Conservation (phyloP, 2,888 invertebrate genomes). For the Stenodema calcarata region DNA sequence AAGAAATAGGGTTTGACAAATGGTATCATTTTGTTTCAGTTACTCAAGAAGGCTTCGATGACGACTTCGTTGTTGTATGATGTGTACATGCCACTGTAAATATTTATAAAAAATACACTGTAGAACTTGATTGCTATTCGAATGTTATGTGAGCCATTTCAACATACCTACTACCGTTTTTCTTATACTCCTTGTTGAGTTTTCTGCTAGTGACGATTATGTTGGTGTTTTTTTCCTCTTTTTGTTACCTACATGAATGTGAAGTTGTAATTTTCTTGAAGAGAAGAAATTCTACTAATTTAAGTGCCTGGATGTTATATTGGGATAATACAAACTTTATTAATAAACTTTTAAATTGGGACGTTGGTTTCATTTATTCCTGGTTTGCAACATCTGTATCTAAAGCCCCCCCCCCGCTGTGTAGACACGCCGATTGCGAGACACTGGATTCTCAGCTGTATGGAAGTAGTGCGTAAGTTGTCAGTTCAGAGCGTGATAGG, state of each 20-base stretch:
- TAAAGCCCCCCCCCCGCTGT: too few relatives aligned
- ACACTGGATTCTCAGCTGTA: too few relatives aligned
- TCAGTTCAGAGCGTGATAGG: too few relatives aligned
- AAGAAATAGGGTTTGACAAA: too few relatives aligned
- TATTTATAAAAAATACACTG: background rate
- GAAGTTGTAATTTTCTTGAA: conserved; percentile 9
- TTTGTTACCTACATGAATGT: background rate
- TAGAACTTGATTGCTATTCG: background rate
- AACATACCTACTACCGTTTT: background rate
- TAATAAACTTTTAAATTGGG: conserved; percentile 7
- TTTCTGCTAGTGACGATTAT: background rate
- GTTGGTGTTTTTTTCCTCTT: background rate
- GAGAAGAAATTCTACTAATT: conserved; percentile 37
- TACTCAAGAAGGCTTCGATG: conserved; percentile 33
- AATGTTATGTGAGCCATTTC: background rate
- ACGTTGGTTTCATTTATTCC: background rate
- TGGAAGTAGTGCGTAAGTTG: too few relatives aligned
- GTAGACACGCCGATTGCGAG: too few relatives aligned
- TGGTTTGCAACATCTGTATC: background rate
- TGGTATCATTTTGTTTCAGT: too few relatives aligned
- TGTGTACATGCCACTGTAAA: conserved; percentile 34
- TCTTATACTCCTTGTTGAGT: background rate
- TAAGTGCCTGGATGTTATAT: conserved; percentile 46
- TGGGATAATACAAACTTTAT: conserved; percentile 32
- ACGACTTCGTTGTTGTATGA: conserved; percentile 45